Conservation (phyloP, 2,797 vertebrate genomes). For the Melanotaenia trifasciata region DNA sequence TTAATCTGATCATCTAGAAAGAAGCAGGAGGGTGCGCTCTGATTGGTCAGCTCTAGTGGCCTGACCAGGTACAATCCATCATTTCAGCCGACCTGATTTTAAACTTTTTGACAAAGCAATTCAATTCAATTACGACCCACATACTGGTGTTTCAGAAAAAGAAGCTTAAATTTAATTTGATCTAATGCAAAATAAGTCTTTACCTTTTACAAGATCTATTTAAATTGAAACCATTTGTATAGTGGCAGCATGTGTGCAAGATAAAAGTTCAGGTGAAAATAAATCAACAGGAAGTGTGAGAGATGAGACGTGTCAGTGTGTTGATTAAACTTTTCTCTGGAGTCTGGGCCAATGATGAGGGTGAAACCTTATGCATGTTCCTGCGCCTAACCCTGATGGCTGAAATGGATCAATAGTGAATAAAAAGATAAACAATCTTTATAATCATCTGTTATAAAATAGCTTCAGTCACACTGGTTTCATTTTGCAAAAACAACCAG, state of each 20-base stretch:
- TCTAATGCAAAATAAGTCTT: no score
- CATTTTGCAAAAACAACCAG: constrained; percentile 35
- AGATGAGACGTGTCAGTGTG: no score
- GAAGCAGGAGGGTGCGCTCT: background rate
- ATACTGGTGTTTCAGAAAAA: no score
- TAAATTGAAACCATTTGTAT: no score
- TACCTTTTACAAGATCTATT: no score
- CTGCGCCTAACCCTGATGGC: background rate
- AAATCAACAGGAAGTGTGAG: background rate
- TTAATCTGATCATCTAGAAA: background rate
- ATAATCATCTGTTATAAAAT: background rate
- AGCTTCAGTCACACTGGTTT: constrained; percentile 19
- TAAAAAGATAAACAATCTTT: background rate
- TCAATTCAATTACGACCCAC: no score
- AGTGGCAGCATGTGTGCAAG: background rate
- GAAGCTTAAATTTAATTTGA: no score
- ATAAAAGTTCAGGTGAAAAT: background rate
- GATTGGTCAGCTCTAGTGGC: background rate
- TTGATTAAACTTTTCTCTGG: background rate
- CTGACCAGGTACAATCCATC: background rate
- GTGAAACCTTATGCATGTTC: background rate
- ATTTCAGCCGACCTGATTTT: no score
- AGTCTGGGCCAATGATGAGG: background rate
- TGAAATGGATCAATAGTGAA: background rate
- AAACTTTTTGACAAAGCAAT: no score